phyloP scores from a whole-genome alignment of 2,888 invertebrate species.

The Nemapogon koenigi region DNA sequence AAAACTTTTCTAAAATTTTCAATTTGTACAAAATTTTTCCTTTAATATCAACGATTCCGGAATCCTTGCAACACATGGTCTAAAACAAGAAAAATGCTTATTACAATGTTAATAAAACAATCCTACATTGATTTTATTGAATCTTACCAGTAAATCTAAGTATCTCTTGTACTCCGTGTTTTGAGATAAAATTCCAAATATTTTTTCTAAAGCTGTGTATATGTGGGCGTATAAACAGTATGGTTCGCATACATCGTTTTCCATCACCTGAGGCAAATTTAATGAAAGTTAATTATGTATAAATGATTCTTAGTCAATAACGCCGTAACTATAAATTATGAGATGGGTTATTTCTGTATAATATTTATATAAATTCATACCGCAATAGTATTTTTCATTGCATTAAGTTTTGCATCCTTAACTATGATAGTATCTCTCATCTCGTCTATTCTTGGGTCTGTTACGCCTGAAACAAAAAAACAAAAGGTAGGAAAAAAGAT shows the following conservation, averaged over 20 bases:
- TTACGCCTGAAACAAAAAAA: conserved; percentile 30
- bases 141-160: conserved; percentile 37
- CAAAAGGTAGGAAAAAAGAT: too few relatives aligned
- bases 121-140: too few relatives aligned
- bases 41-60: conserved; percentile 39
- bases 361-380: conserved; percentile 33
- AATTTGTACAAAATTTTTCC: conserved; percentile 51
- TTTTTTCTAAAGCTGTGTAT: conserved; percentile 52
- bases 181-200: conserved; percentile 43
- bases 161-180: conserved; percentile 48
- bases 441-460: conserved; percentile 40
- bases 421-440: conserved; percentile 38
- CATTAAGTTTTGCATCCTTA: conserved; percentile 52
- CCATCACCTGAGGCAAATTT: conserved; percentile 36
- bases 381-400: conserved; percentile 51
- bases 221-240: conserved; percentile 54
- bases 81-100: not conserved
- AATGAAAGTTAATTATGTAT: not conserved
- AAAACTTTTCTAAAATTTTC: conserved; percentile 50
- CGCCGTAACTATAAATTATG: not conserved
- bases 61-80: not conserved
- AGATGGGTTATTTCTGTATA: not conserved
- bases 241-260: conserved; percentile 52
- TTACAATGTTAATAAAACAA: not conserved
- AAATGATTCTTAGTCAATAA: not conserved